Base-by-base conservation (phyloP, 1,140 invertebrate genomes). In the Drosophila carrolli region DNA sequence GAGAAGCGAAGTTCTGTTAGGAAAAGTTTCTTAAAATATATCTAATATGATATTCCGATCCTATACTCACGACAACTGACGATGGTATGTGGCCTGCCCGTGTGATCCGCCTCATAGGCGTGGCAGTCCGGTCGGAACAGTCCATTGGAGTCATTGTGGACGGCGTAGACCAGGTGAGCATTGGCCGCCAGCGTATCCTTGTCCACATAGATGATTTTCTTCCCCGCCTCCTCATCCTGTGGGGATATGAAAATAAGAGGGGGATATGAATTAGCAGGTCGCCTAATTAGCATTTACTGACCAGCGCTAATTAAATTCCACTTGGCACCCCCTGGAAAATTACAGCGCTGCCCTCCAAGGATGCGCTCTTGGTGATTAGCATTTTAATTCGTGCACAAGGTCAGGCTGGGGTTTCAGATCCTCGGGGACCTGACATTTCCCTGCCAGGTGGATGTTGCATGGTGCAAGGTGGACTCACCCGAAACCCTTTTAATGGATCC, bases 71-170 rank as follows among this genome's bases (percentile, higher is more conserved):
- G 91, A 19, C 91, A 92, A 48, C 90, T 92, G 23, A 92, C 75
- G 9, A 91, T 90, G 29, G 91, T 88, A 43, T 88, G 82, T 4
- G 81, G 82, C 29, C 84, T 77, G 51, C 78, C 88, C 0, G 79
- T 91, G 47, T 92, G 91, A 83, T 92, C 91, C n/a, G 88, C 75
- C 55, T 91, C 91, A 47, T 91, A 92, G 66, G 76, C 82, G 58
- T 90, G 86, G 32, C 91, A 92, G 23, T 78, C 72, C 19, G 91
- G 77, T 9, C 53, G 74, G 5, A 92, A 35, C 1, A 92, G 40
- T 14, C 59, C 72, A 7, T 70, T 60, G 2, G 73, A 65, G 48
- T 92, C 91, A 16, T 92, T 91, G 5, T 84, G 65, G 16, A 92
- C 76, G 62, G 78, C 63, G 56, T 92, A 92, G 13, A 51, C 75